Conservation (phyloP, 2,888 invertebrate species). For the Stenichneumon culpator region DNA sequence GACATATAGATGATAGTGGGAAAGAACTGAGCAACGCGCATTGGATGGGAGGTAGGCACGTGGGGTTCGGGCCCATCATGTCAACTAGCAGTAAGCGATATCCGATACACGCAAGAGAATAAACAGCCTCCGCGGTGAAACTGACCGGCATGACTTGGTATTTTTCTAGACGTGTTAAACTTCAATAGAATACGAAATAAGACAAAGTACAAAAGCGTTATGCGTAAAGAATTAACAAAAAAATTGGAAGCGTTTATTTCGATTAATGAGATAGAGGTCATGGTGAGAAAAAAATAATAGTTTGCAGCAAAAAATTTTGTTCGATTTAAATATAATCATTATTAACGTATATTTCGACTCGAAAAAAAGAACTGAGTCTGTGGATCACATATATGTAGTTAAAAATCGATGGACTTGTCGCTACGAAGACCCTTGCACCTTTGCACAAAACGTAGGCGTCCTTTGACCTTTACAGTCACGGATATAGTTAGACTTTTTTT, state of each 20-base stretch:
- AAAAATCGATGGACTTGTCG: not conserved
- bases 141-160: not conserved
- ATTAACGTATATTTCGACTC: not conserved
- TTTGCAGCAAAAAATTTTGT: too few relatives aligned
- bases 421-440: not conserved
- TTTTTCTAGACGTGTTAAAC: not conserved
- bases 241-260: not conserved
- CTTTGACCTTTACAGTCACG: not conserved
- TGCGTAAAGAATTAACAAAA: not conserved
- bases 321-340: not conserved
- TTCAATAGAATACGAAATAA: not conserved
- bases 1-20: not conserved
- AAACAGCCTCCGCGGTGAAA: not conserved
- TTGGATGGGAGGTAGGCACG: not conserved
- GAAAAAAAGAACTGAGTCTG: not conserved
- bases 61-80: constrained; percentile 8
- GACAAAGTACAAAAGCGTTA: not conserved
- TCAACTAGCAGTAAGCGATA: not conserved
- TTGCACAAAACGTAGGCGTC: not conserved
- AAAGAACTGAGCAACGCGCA: not conserved
- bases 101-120: not conserved
- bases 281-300: not conserved
- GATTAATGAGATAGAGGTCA: not conserved
- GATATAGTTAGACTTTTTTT: not conserved
- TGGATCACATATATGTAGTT: not conserved